A percentile compares a stretch with the other conserved stretches of the same genome.
Conservation (phyloP, 2,888 invertebrate species). For the Eilema sororculum region DNA sequence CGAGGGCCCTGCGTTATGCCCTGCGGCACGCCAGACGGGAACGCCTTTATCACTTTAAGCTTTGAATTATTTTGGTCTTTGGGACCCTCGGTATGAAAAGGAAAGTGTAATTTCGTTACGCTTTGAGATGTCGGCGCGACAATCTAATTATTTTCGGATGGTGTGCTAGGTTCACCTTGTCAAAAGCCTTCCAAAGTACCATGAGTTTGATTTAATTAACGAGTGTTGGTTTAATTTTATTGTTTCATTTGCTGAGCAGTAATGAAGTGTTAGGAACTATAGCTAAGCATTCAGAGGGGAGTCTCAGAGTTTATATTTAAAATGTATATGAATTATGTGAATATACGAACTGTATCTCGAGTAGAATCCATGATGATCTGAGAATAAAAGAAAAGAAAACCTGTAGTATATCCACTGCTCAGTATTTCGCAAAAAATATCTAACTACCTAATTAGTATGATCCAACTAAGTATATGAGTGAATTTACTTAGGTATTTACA, state of each 20-base stretch:
- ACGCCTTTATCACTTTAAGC: slow-evolving; percentile 82
- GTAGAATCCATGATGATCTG: slow-evolving; percentile 51
- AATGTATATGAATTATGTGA: slow-evolving; percentile 10
- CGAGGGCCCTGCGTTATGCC: slow-evolving; percentile 74
- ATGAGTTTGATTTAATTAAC: slow-evolving; percentile 66
- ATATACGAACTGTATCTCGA: slow-evolving; percentile 54
- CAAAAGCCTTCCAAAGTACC: slow-evolving; percentile 77
- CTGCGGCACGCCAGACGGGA: slow-evolving; percentile 71
- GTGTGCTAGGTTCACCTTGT: slow-evolving; percentile 77
- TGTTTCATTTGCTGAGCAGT: slow-evolving; percentile 37
- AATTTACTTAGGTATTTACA: neutral
- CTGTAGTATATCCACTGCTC: slow-evolving; percentile 25
- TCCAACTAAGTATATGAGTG: neutral
- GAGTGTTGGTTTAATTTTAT: slow-evolving; percentile 54
- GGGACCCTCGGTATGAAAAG: slow-evolving; percentile 78
- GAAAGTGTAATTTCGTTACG: slow-evolving; percentile 85
- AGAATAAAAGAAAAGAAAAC: slow-evolving; percentile 50
- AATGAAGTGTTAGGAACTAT: slow-evolving; percentile 30
- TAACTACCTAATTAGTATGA: too few relatives aligned
- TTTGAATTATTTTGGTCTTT: slow-evolving; percentile 84
- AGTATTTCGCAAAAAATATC: neutral
- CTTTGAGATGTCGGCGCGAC: slow-evolving; percentile 85
- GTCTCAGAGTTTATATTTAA: slow-evolving; percentile 15
- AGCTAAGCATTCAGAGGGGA: slow-evolving; percentile 4
- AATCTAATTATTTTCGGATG: slow-evolving; percentile 83